These are phyloP conservation scores for Drosophila macrospina DNA, from an alignment of 2,888 invertebrate species.

Conservation along the genomic window DNA sequence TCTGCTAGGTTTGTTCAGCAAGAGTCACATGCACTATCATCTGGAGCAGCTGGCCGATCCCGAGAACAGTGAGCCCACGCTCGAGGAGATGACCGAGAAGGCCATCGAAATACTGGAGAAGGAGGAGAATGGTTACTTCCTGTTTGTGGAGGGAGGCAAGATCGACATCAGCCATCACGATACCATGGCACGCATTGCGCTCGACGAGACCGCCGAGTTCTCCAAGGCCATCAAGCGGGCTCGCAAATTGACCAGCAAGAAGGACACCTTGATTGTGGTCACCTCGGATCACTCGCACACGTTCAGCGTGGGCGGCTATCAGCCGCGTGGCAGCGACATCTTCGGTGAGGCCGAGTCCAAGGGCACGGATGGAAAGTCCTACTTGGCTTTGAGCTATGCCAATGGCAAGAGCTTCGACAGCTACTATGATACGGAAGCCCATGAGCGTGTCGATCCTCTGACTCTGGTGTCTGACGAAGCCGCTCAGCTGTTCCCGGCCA, in stretches of 20 bases:
- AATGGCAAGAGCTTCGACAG: conserved; percentile 89
- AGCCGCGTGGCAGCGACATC: conserved; percentile 81
- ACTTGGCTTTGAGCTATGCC: conserved; percentile 90
- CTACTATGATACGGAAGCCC: conserved; percentile 67
- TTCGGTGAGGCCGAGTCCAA: conserved; percentile 61
- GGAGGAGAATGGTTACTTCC: conserved; percentile 89
- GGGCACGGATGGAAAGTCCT: conserved; percentile 87
- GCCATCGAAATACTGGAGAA: conserved; percentile 89
- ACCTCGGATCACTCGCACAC: conserved; percentile 93
- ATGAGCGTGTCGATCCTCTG: conserved; percentile 76
- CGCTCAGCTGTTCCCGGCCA: conserved; percentile 86
- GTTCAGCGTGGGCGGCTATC: conserved; percentile 90
- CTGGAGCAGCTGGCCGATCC: conserved; percentile 86
- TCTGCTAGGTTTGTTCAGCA: conserved; percentile 89
- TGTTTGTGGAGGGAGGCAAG: conserved; percentile 90
- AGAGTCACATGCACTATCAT: conserved; percentile 90
- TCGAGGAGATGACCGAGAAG: conserved; percentile 91
- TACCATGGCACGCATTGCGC: conserved; percentile 79
- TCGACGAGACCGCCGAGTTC: conserved; percentile 88
- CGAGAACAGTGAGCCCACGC: conserved; percentile 87
- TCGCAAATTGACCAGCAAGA: conserved; percentile 87
- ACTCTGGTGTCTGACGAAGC: conserved; percentile 31
- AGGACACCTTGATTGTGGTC: conserved; percentile 92
- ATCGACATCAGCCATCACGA: conserved; percentile 84
- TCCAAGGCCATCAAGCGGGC: conserved; percentile 90